These are phyloP conservation scores for Notarius quadriscutis DNA, from an alignment of 2,113 vertebrate genomes.

Conservation along the genomic window DNA sequence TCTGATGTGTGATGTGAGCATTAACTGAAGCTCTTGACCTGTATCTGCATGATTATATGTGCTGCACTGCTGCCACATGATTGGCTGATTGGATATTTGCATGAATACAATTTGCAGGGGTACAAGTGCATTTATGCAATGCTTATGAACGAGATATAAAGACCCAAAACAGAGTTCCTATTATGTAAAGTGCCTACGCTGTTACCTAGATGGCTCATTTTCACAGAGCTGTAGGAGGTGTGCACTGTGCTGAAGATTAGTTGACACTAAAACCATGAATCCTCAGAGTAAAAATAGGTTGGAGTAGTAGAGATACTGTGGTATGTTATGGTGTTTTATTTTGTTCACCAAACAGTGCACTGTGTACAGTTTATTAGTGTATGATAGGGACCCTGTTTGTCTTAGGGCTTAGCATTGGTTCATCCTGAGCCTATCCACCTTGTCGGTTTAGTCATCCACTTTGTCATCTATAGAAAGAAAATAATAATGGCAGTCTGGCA, in stretches of 20 bases:
- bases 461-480: neutral
- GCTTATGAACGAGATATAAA: neutral
- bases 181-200: neutral
- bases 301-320: neutral
- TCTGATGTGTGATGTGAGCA: neutral
- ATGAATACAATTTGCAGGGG: neutral
- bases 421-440: neutral
- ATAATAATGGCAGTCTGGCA: slow-evolving; percentile 6
- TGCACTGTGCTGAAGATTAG: neutral
- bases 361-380: slow-evolving; percentile 5
- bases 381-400: neutral
- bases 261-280: neutral
- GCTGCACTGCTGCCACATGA: neutral
- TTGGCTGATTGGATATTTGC: neutral
- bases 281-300: slow-evolving; percentile 4
- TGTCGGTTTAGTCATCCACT: neutral
- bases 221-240: neutral
- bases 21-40: neutral
- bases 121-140: neutral
- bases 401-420: neutral
- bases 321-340: neutral
- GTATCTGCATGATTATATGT: neutral
- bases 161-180: neutral
- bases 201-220: neutral
- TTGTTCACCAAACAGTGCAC: neutral